These are phyloP conservation scores for Drosophila oshimai DNA, from an alignment of 1,140 invertebrate species.

Conservation along the genomic window DNA sequence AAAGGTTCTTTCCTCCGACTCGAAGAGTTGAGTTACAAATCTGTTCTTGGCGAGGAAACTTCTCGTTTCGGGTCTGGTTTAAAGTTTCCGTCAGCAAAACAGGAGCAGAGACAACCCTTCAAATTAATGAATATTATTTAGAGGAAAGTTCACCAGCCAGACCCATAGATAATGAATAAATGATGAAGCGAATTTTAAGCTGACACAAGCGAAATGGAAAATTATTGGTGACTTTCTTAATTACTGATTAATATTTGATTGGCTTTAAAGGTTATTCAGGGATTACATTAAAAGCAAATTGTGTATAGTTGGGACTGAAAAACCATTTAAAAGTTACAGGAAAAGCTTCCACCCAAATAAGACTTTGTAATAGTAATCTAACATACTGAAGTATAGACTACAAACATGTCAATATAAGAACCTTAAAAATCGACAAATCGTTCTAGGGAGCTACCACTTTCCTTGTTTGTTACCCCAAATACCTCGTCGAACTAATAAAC, in stretches of 20 bases:
- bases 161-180: constrained; percentile 29
- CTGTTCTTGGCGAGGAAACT: not conserved
- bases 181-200: constrained; percentile 21
- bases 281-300: no score
- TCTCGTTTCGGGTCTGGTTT: not conserved
- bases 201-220: constrained; percentile 22
- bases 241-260: constrained; percentile 10
- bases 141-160: constrained; percentile 14
- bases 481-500: no score
- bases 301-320: no score
- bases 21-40: constrained; percentile 14
- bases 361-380: no score
- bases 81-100: not conserved
- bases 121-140: constrained; percentile 40
- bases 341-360: no score
- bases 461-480: no score
- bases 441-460: no score
- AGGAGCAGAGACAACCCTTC: constrained; percentile 1
- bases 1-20: not conserved
- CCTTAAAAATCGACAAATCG: no score
- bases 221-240: constrained; percentile 11
- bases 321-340: not conserved
- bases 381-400: no score
- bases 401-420: no score
- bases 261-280: not conserved